Evolutionary conservation across 1,140 invertebrate genomes (phyloP), one percentile per base, ranked within the genome.

Genomic region (Oncopodura yosiiana): DNA sequence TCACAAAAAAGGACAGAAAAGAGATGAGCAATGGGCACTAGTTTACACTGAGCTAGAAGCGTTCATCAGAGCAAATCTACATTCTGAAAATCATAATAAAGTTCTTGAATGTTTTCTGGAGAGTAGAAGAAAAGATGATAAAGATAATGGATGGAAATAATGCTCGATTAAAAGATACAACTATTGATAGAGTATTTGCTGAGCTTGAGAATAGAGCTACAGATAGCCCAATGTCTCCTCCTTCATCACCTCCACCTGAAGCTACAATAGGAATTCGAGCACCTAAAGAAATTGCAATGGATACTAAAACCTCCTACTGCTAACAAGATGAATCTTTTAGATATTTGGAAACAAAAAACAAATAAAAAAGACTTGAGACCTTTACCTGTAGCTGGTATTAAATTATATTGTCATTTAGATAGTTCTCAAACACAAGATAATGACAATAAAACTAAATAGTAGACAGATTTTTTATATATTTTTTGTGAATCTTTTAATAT

Each of bases 41-140:
- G 77, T 95, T 66, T 97, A 91, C 83, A 77, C 77, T 36, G 94
- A 96, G 68, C 68, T 95, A 26, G 92, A 96, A 70, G 80, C 79
- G 11, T 78, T 93, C 50, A 69, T 96, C 0, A 80, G 83, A 51
- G 78, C 81, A 6, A 85, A 93, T 66, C 76, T 82, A 69, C 76
- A 79, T 37, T 76, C 76, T 64, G 78, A 75, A 18, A 71, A 76
- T 53, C 92, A 96, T 67, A 77, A 78, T 43, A 79, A 81, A 63
- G 77, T 96, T 12, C 74, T 95, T 12, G 81, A 84, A 46, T 93
- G 87, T 69, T 70, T 95, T 8, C 72, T 88, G 27, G 87, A 94
- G 66, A 84, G 86, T 65, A 76, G 84, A 66, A 73, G 81, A 65
- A 74, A 74, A 57, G 66, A 65, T 42, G 64, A 69, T 64, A 69